Base-by-base conservation (phyloP, 2,888 invertebrate species). In the Charanyca ferruginea region DNA sequence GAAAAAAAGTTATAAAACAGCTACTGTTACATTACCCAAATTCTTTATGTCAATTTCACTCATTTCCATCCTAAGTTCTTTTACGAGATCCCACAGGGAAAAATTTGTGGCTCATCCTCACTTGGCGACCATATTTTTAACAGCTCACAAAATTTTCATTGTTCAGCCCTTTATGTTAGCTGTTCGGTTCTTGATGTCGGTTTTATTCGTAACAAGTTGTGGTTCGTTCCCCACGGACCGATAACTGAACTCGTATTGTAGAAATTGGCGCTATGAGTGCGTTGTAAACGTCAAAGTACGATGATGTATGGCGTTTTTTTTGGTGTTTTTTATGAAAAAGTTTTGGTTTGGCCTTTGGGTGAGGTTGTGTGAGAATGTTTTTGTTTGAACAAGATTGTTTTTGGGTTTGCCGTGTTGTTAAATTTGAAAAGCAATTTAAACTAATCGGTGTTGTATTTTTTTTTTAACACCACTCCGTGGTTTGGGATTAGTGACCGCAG, bases 201-300 rank as follows among this genome's bases (percentile, higher is more conserved):
- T 71, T 78, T 76, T 72, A 77, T 72, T 60, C 61, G 60, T 47
- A 62, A 74, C 78, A 77, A 79, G 71, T 70, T 52, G 66, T 61
- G 58, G 55, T 53, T 23, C 16, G 48, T 41, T 73, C 81, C 65
- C 79, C n/a, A 9, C 22, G 65, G 79, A 51, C 51, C 65, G 45
- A 77, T 74, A 81, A 67, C 64, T 55, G 74, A 49, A 53, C 62
- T 55, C 61, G 57, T 66, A 62, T 73, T 63, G 62, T 65, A 67
- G 67, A 78, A 74, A 74, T 70, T 81, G 66, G 71, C 49, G 71
- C 53, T 60, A 60, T 52, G 70, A 77, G 66, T 48, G 53, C 49
- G 57, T 54, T 81, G 65, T 77, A 67, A 81, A 78, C 61, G 70
- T 67, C 74, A 66, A 47, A 65, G 47, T 51, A 52, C 44, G 61